Conservation (phyloP, 2,888 invertebrate species). For the Epistrophe grossulariae region DNA sequence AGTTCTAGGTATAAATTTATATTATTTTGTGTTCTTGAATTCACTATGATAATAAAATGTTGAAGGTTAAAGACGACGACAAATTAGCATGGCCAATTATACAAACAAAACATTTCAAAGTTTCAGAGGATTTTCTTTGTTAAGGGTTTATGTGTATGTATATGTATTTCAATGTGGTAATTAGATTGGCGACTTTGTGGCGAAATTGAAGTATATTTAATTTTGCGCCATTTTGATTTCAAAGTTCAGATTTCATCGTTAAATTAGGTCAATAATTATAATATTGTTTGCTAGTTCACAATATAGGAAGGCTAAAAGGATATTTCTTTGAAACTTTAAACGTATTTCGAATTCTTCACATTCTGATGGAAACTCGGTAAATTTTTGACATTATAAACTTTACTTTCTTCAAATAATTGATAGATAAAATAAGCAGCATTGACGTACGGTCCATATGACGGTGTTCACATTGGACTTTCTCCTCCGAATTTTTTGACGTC, state of each 20-base stretch:
- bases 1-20: background rate
- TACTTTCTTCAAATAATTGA: background rate
- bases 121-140: conserved; percentile 6
- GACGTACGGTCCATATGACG: too few relatives aligned
- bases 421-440: background rate
- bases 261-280: conserved; percentile 4
- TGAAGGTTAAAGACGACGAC: conserved; percentile 29
- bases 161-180: conserved; percentile 16
- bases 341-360: too few relatives aligned
- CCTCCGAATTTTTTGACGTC: too few relatives aligned
- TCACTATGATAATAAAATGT: background rate
- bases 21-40: conserved; percentile 2
- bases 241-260: background rate
- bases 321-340: background rate
- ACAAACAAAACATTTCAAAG: conserved; percentile 16
- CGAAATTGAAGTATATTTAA: conserved; percentile 1
- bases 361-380: too few relatives aligned
- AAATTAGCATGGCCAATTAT: conserved; percentile 45
- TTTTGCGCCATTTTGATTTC: conserved; percentile 29
- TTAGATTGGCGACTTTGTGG: conserved; percentile 18
- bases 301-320: too few relatives aligned
- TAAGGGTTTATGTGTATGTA: background rate
- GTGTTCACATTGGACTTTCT: too few relatives aligned
- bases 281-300: background rate
- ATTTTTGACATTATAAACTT: too few relatives aligned